These are phyloP conservation scores for Octomys mimax DNA, from an alignment of 2,797 vertebrate species.

Conservation along the genomic window DNA sequence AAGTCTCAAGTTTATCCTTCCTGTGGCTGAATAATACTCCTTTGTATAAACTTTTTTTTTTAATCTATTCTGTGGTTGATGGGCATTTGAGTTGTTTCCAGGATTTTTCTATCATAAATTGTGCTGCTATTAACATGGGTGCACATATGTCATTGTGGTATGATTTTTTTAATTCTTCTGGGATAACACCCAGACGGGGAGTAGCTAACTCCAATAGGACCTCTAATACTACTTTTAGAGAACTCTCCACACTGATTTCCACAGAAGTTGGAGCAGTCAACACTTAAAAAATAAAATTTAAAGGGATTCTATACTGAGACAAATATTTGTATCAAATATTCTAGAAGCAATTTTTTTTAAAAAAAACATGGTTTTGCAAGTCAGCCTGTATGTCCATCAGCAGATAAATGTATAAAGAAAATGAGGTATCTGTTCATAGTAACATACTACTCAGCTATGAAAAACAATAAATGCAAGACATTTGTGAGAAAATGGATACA, in stretches of 20 bases:
- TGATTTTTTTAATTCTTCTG: not conserved
- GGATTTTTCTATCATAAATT: not conserved
- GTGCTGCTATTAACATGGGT: not conserved
- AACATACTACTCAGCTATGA: not conserved
- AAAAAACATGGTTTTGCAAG: not conserved
- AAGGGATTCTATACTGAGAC: not conserved
- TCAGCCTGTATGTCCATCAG: not conserved
- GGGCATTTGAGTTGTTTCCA: not conserved
- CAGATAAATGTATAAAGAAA: not conserved
- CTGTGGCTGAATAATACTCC: not conserved
- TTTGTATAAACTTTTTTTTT: not conserved
- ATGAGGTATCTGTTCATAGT: not conserved
- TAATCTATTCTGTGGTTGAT: not conserved
- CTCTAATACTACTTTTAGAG: not conserved
- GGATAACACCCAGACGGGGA: not conserved
- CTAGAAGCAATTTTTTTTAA: slow-evolving; percentile 1
- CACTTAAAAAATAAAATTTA: not conserved
- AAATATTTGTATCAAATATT: slow-evolving; percentile 45
- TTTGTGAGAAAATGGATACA: not conserved
- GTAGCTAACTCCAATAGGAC: not conserved
- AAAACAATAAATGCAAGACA: not conserved
- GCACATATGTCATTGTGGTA: not conserved
- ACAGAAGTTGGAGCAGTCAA: not conserved
- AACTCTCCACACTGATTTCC: not conserved
- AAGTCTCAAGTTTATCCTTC: not conserved